Evolutionary conservation across 2,797 vertebrate genomes (phyloP).

Genomic region (Todus mexicanus): DNA sequence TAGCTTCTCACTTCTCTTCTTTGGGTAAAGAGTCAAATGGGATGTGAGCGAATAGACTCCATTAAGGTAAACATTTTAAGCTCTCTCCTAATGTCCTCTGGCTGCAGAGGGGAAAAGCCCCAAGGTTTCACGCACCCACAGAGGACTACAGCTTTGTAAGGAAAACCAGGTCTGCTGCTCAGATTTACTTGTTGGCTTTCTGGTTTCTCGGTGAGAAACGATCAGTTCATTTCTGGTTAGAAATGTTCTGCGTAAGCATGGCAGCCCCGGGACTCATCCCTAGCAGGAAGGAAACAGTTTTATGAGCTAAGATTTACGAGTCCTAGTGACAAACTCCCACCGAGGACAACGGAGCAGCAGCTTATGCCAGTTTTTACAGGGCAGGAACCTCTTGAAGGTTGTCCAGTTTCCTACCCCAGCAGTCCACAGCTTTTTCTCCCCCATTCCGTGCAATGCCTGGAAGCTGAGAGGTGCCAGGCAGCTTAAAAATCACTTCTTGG

Average conservation of each 20-base stretch:
- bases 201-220: not conserved
- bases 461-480: not conserved
- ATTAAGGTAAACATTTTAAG: not conserved
- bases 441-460: not conserved
- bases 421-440: not conserved
- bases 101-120: not conserved
- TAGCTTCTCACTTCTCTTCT: not conserved
- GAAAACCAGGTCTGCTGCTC: not conserved
- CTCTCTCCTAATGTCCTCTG: not conserved
- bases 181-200: not conserved
- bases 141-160: not conserved
- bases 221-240: not conserved
- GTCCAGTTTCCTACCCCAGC: not conserved
- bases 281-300: conserved; percentile 6
- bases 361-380: not conserved
- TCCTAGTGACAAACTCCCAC: not conserved
- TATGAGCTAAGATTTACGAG: conserved; percentile 2
- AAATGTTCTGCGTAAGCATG: not conserved
- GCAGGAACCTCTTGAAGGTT: not conserved
- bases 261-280: not conserved
- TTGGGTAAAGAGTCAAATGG: not conserved
- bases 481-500: not conserved
- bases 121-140: not conserved
- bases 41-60: not conserved
- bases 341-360: not conserved